Conservation (phyloP, 2,797 vertebrate genomes). For the Microctenopoma steveboyesi region DNA sequence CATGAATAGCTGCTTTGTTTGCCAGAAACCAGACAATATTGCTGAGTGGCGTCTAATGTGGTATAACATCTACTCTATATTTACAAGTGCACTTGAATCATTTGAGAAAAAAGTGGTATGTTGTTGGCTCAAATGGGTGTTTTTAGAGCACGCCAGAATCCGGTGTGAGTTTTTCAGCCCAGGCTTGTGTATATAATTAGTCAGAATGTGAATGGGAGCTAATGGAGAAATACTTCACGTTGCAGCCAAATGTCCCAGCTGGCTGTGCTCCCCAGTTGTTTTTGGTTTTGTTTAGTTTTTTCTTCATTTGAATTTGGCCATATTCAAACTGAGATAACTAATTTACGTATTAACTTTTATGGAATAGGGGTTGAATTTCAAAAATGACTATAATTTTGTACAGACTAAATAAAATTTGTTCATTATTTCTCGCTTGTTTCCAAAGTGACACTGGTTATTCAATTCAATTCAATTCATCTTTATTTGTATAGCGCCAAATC, state of each 20-base stretch:
- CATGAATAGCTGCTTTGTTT: slow-evolving; percentile 6
- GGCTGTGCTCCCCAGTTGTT: slow-evolving; percentile 13
- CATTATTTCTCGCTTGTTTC: not conserved
- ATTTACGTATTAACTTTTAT: not conserved
- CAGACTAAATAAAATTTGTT: not conserved
- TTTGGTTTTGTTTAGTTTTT: not conserved
- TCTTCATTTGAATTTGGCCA: not conserved
- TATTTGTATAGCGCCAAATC: too few relatives aligned
- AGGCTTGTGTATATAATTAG: slow-evolving; percentile 45
- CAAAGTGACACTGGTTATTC: not conserved
- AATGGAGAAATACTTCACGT: slow-evolving; percentile 41
- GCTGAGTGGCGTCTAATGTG: slow-evolving; percentile 11
- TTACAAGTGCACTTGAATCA: slow-evolving; percentile 36
- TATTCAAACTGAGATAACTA: not conserved
- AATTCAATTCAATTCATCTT: too few relatives aligned
- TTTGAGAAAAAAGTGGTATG: slow-evolving; percentile 9
- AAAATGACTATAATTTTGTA: not conserved
- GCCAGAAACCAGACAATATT: not conserved
- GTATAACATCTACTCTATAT: slow-evolving; percentile 25
- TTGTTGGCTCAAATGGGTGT: slow-evolving; percentile 13
- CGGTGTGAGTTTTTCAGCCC: slow-evolving; percentile 9
- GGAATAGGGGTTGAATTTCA: not conserved
- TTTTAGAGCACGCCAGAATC: slow-evolving; percentile 28
- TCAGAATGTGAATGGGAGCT: slow-evolving; percentile 32
- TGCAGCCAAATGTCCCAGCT: slow-evolving; percentile 33